phyloP scores from a whole-genome alignment of 2,888 invertebrate genomes.

The Aplocera efformata region DNA sequence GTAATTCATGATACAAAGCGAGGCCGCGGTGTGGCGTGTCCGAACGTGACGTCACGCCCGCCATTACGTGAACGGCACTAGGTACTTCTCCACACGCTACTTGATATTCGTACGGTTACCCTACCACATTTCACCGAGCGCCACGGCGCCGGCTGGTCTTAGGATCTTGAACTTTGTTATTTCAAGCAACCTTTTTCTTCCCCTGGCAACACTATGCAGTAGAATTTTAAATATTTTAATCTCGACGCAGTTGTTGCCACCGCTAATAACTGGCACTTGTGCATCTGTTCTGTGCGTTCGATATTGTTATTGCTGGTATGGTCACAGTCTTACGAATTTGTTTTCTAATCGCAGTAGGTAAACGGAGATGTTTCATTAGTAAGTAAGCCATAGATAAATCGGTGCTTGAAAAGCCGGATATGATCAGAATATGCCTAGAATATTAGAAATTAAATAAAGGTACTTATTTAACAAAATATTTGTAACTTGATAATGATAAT shows the following conservation, averaged over 20 bases:
- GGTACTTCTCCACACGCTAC: constrained; percentile 43
- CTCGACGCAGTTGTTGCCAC: constrained; percentile 16
- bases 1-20: constrained; percentile 50
- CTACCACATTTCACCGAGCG: constrained; percentile 61
- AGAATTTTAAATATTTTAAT: constrained; percentile 41
- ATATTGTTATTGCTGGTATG: too few relatives aligned
- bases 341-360: too few relatives aligned
- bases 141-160: constrained; percentile 50
- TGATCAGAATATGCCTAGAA: too few relatives aligned
- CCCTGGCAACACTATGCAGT: constrained; percentile 40
- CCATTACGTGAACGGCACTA: constrained; percentile 47
- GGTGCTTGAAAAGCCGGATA: too few relatives aligned
- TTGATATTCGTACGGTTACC: constrained; percentile 59
- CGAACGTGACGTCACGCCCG: constrained; percentile 61
- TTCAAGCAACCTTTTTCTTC: constrained; percentile 49
- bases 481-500: too few relatives aligned
- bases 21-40: constrained; percentile 36
- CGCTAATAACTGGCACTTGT: constrained; percentile 1
- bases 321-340: too few relatives aligned
- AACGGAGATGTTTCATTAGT: too few relatives aligned
- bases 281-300: neutral
- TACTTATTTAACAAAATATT: too few relatives aligned
- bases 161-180: constrained; percentile 63
- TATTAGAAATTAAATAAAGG: too few relatives aligned
- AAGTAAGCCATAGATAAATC: too few relatives aligned